These are phyloP conservation scores for Musca vetustissima DNA, from an alignment of 1,140 invertebrate species.

Conservation along the genomic window DNA sequence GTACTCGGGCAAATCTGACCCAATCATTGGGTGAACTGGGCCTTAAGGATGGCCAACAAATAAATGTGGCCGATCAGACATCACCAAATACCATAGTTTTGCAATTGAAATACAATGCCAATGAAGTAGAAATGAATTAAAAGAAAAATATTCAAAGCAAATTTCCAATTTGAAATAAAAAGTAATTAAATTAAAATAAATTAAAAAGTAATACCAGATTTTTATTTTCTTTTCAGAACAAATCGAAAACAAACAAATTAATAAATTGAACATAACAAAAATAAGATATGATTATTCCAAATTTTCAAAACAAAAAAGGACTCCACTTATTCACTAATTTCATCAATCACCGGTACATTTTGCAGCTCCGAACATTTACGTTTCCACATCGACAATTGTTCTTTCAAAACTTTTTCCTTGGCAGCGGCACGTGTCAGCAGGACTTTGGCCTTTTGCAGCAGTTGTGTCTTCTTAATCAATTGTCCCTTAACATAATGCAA, in stretches of 20 bases:
- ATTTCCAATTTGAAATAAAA: constrained; percentile 11
- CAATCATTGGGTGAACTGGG: constrained; percentile 85
- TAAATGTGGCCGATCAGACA: constrained; percentile 88
- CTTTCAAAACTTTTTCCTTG: constrained; percentile 52
- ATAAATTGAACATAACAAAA: not conserved
- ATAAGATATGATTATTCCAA: no score
- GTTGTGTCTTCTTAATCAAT: constrained; percentile 59
- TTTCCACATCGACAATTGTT: constrained; percentile 48
- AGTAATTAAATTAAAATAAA: not conserved
- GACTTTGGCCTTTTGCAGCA: constrained; percentile 60
- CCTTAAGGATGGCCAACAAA: constrained; percentile 75
- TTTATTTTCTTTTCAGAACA: not conserved
- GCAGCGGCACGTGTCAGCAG: constrained; percentile 51
- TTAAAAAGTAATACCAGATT: not conserved
- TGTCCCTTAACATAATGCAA: constrained; percentile 56
- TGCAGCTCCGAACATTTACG: constrained; percentile 53
- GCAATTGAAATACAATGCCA: constrained; percentile 64
- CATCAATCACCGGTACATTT: constrained; percentile 55
- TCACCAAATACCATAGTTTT: constrained; percentile 77
- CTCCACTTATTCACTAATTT: constrained; percentile 54
- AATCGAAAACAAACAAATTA: not conserved
- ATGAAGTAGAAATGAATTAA: constrained; percentile 59
- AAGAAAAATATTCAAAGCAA: not conserved
- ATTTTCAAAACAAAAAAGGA: no score
- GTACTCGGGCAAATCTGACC: constrained; percentile 82